Evolutionary conservation across 2,888 invertebrate genomes (phyloP), one percentile per base, ranked within the genome.

Genomic region (Drosophila crucigera): DNA sequence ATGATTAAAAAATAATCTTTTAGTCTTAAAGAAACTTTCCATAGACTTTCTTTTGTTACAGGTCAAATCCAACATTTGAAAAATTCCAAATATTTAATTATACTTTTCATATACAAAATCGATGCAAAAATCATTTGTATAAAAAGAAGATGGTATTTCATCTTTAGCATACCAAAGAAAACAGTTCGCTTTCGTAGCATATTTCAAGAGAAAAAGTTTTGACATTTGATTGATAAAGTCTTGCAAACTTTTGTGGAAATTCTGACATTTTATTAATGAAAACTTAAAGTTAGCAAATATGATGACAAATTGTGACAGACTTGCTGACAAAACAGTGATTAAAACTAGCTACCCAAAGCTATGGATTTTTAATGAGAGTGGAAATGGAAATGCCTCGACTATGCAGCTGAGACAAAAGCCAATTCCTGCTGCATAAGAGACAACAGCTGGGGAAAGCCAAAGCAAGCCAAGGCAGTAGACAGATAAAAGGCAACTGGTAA

Each of bases 191-290:
- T 41, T 62, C 22, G 33, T 43, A 60, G 58, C 59, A 83, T 61
- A 55, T 69, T 82, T 68, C 39, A 68, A 59, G 53, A 41, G 33
- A 41, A 19, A 10, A 52, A 52, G 30, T 28, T 61, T 62, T 56
- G 68, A 60, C 65, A 84, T 54, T 66, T 88, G 83, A 88, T 78
- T 88, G 88, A 76, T 69, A 69, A 68, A 60, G 39, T 60, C 68
- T 74, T 61, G 63, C 49, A 63, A 76, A 76, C 61, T 79, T 25
- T 82, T 54, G 66, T 72, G 63, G 41, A 54, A 61, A 31, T 58
- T 63, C 49, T 66, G 65, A 67, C 71, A 75, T 64, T 60, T 70
- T 69, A 79, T 85, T 88, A 88, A 83, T 82, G 73, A 85, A 78
- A 71, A 52, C n/a, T 67, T 73, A 25, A 25, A 49, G 69, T 50